phyloP scores from a whole-genome alignment of 2,797 vertebrate species.

The Morus bassanus region DNA sequence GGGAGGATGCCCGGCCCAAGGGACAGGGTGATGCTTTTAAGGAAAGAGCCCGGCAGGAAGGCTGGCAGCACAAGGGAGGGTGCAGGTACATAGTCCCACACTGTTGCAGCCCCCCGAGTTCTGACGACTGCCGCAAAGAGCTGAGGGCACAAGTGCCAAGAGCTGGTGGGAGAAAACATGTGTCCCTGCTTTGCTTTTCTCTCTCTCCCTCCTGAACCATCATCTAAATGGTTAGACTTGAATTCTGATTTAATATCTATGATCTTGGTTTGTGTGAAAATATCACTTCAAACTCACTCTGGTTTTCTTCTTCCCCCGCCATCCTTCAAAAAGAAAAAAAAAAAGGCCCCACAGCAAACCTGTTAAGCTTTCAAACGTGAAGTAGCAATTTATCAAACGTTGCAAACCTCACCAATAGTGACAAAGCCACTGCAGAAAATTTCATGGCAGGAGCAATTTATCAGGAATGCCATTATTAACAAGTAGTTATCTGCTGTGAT shows the following conservation, averaged over 20 bases:
- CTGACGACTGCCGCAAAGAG: background rate
- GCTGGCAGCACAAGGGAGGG: background rate
- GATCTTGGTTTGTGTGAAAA: background rate
- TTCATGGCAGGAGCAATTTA: background rate
- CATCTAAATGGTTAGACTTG: background rate
- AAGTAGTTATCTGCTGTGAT: background rate
- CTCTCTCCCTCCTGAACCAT: background rate
- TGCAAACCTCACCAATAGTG: background rate
- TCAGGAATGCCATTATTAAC: background rate
- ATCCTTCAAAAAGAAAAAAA: background rate
- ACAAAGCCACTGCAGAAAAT: background rate
- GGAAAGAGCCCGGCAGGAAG: background rate
- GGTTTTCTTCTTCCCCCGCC: background rate
- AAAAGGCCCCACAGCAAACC: background rate
- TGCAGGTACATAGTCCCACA: background rate
- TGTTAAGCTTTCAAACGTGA: background rate
- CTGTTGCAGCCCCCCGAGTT: background rate
- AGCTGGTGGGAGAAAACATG: background rate
- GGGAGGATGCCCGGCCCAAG: fast-evolving
- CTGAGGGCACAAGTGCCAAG: background rate
- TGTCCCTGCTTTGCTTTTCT: background rate
- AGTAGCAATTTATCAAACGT: background rate
- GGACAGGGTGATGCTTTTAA: background rate
- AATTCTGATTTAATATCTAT: background rate
- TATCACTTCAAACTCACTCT: background rate